Percentiles rank a stretch among this genome's conserved stretches.
Evolutionary conservation across 1,140 invertebrate genomes (phyloP).

Genomic region (Holotrichia oblita): DNA sequence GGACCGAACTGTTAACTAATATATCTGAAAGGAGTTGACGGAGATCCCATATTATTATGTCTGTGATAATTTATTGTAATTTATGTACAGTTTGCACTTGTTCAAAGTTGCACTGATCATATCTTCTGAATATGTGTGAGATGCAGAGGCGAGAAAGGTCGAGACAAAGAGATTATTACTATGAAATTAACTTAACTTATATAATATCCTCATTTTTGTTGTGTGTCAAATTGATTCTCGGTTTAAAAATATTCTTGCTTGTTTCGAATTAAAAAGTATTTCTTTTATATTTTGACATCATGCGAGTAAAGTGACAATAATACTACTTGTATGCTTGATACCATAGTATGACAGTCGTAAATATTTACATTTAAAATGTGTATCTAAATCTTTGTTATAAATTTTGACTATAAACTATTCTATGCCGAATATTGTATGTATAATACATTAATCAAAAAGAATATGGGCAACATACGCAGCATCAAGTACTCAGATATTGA

Average conservation of each 20-base stretch:
- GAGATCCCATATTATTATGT: constrained; percentile 14
- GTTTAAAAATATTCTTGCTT: not conserved
- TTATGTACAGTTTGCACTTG: not conserved
- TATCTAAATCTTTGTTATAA: not conserved
- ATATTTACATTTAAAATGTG: not conserved
- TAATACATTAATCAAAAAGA: not conserved
- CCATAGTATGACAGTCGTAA: no score
- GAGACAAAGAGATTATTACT: not conserved
- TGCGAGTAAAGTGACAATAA: no score
- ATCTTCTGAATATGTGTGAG: not conserved
- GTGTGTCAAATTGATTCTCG: not conserved
- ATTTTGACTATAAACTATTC: not conserved
- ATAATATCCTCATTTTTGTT: constrained; percentile 7
- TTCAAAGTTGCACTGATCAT: not conserved
- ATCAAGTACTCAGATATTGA: not conserved
- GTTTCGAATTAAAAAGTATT: not conserved
- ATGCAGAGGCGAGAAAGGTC: not conserved
- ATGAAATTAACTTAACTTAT: not conserved
- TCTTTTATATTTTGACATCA: not conserved
- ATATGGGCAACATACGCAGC: not conserved
- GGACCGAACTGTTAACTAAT: not conserved
- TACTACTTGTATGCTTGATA: no score
- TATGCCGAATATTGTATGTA: not conserved
- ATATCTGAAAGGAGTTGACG: not conserved
- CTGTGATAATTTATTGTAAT: constrained; percentile 12